These are phyloP conservation scores for Acronicta alni DNA, from an alignment of 2,888 invertebrate genomes.

Conservation along the genomic window DNA sequence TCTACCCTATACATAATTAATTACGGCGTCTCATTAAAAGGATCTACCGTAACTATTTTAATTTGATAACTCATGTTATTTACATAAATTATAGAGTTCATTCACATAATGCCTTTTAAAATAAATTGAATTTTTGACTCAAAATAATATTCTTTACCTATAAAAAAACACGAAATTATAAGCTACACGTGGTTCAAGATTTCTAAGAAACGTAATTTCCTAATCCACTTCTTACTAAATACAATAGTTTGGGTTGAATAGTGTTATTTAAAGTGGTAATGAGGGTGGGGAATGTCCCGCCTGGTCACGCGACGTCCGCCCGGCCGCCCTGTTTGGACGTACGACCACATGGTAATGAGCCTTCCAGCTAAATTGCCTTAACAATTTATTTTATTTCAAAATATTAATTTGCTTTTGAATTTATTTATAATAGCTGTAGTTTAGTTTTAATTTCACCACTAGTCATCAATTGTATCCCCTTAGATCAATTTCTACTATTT, in stretches of 20 bases:
- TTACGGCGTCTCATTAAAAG: constrained; percentile 3
- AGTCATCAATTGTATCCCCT: background rate
- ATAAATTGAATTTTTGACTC: background rate
- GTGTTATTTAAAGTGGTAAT: constrained; percentile 59
- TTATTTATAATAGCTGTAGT: constrained; percentile 8
- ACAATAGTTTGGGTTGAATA: constrained; percentile 54
- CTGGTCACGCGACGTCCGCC: constrained; percentile 64
- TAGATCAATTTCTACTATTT: too few species aligned
- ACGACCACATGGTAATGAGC: constrained; percentile 54
- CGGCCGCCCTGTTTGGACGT: constrained; percentile 58
- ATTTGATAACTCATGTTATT: background rate
- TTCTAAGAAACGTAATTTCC: constrained; percentile 46
- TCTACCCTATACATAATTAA: background rate
- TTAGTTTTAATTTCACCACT: background rate
- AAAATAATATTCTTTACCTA: background rate
- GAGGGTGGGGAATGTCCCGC: constrained; percentile 50
- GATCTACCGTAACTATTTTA: constrained; percentile 1
- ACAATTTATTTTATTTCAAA: constrained; percentile 46
- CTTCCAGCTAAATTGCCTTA: constrained; percentile 43
- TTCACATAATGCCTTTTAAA: background rate
- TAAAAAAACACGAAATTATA: constrained; percentile 2
- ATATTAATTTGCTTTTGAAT: constrained; percentile 38
- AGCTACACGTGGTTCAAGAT: constrained; percentile 10
- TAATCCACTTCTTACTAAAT: constrained; percentile 49
- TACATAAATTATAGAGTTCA: background rate